Evolutionary conservation across 2,797 vertebrate species (phyloP).

Genomic region (Heliangelus exortis): DNA sequence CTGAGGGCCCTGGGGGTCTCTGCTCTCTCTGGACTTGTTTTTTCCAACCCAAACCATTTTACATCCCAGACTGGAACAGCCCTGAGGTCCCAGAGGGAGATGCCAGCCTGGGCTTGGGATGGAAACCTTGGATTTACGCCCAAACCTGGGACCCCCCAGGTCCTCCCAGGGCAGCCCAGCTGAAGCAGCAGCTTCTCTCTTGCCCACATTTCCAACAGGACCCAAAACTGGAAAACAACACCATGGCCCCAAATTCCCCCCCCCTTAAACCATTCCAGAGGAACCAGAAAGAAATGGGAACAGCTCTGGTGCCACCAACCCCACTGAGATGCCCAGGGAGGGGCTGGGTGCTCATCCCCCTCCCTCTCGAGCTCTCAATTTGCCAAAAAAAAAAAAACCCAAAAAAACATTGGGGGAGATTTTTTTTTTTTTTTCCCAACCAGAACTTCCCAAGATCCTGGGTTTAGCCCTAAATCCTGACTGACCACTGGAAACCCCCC

Average conservation of each 20-base stretch:
- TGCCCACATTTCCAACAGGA: background rate
- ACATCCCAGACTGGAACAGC: background rate
- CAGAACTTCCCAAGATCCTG: background rate
- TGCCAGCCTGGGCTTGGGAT: background rate
- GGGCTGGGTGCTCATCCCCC: background rate
- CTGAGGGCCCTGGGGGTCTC: too few species aligned
- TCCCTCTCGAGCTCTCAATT: background rate
- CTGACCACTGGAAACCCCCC: background rate
- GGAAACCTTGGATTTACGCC: background rate
- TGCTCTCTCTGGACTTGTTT: too few species aligned
- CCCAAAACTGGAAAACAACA: background rate
- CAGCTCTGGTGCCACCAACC: fast-evolving
- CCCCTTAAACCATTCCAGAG: background rate
- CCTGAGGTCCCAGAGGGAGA: too few species aligned
- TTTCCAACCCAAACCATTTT: too few species aligned
- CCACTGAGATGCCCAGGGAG: fast-evolving
- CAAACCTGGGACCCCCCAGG: fast-evolving
- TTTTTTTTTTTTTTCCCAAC: background rate
- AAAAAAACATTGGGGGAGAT: background rate
- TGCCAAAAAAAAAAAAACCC: background rate
- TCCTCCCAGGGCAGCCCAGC: too few species aligned
- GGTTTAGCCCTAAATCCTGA: background rate
- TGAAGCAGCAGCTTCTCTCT: background rate
- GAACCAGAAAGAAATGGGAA: background rate
- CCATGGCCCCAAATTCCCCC: fast-evolving